Conservation (phyloP, 2,888 invertebrate genomes). For the Vesta saturnalis region DNA sequence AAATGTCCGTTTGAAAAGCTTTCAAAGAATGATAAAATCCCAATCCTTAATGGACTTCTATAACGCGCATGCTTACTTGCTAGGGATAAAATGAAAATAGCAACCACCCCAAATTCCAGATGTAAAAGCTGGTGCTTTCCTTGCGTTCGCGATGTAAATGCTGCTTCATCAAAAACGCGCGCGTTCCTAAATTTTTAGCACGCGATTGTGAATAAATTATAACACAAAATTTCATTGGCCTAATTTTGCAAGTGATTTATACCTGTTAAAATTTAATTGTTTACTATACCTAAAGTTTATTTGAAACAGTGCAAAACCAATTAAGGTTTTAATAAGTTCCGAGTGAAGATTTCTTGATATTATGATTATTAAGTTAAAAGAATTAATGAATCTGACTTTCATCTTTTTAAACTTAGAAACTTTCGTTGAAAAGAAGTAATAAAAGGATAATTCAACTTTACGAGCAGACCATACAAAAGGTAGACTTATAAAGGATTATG, state of each 20-base stretch:
- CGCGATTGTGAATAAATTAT: constrained; percentile 9
- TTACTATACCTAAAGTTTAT: too few species aligned
- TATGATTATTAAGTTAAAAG: background rate
- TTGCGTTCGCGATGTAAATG: constrained; percentile 27
- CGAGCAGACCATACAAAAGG: too few species aligned
- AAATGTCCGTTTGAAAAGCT: background rate
- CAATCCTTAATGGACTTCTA: background rate
- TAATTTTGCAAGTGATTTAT: background rate
- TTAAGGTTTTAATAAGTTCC: too few species aligned
- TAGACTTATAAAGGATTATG: too few species aligned
- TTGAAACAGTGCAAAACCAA: background rate
- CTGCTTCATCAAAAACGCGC: constrained; percentile 14
- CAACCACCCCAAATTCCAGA: constrained; percentile 31
- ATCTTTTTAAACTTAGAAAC: background rate
- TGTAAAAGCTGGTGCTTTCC: constrained; percentile 31
- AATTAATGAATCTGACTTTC: background rate
- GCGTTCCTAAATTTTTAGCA: constrained; percentile 18
- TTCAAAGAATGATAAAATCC: background rate
- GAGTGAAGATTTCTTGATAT: too few species aligned
- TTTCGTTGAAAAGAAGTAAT: background rate
- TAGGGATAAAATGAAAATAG: constrained; percentile 32
- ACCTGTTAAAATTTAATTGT: background rate
- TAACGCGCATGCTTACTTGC: constrained; percentile 25
- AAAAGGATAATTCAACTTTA: background rate
- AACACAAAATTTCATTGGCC: background rate